Conservation (phyloP, 1,140 invertebrate genomes). For the Phymorhynchus buccinoides region DNA sequence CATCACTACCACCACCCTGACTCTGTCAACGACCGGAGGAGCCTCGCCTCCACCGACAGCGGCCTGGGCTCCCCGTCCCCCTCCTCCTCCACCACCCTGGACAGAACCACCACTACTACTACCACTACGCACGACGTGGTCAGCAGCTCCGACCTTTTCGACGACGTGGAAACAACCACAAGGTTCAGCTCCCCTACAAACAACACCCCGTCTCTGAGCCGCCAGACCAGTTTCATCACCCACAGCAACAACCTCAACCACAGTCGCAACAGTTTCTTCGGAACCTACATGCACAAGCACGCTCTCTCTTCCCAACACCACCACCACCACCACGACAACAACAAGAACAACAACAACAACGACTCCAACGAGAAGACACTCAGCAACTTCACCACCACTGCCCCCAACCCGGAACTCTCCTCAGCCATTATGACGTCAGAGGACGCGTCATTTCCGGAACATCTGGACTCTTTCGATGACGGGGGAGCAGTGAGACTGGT, state of each 20-base stretch:
- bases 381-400: too few relatives aligned
- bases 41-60: conserved; percentile 6
- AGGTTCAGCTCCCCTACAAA: background rate
- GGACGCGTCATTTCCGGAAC: background rate
- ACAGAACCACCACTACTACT: too few relatives aligned
- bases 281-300: background rate
- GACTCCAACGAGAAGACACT: background rate
- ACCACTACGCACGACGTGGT: too few relatives aligned
- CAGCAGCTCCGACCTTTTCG: background rate
- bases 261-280: background rate
- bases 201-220: background rate
- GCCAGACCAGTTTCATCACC: background rate
- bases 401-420: background rate
- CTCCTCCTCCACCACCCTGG: background rate
- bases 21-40: conserved; percentile 14
- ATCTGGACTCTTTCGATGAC: conserved; percentile 34
- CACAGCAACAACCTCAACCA: background rate
- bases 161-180: background rate
- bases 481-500: background rate
- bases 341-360: background rate
- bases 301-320: too few relatives aligned
- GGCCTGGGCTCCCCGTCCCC: conserved; percentile 8
- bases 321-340: background rate
- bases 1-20: background rate
- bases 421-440: background rate